phyloP scores from a whole-genome alignment of 2,797 vertebrate species.

The Pipistrellus pygmaeus region DNA sequence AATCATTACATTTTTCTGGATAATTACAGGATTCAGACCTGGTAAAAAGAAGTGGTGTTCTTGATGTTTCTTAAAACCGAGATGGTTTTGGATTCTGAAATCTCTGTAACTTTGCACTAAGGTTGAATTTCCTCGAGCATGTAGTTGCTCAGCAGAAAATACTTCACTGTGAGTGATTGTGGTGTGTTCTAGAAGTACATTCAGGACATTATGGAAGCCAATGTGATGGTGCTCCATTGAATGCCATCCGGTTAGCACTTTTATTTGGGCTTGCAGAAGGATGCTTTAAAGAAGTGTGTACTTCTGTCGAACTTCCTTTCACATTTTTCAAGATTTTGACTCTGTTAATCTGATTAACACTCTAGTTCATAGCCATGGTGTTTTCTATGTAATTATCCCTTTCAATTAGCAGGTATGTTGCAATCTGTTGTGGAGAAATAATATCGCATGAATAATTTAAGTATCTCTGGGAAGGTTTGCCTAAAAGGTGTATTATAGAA shows the following conservation, averaged over 20 bases:
- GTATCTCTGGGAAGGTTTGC: not conserved
- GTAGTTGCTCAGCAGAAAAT: not conserved
- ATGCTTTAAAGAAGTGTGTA: not conserved
- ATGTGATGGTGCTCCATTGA: not conserved
- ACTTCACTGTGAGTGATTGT: not conserved
- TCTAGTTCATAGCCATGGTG: not conserved
- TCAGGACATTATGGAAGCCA: not conserved
- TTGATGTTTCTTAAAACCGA: conserved; percentile 10
- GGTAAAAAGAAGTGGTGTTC: not conserved
- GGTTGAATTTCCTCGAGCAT: not conserved
- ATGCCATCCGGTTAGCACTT: not conserved
- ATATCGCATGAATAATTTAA: conserved; percentile 16
- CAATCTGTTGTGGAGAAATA: not conserved
- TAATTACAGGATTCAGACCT: not conserved
- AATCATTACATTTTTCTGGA: not conserved
- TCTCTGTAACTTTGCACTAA: conserved; percentile 25
- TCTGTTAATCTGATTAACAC: not conserved
- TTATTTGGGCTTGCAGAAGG: not conserved
- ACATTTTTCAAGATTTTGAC: not conserved
- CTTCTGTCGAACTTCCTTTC: not conserved
- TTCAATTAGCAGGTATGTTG: conserved; percentile 16
- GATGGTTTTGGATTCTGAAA: conserved; percentile 30
- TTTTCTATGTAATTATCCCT: conserved; percentile 15
- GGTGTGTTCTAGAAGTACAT: not conserved
- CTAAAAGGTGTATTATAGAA: conserved; percentile 16